Evolutionary conservation across 2,797 vertebrate genomes (phyloP), one percentile per base, ranked within the genome.

Genomic region (Sebastolobus alascanus): DNA sequence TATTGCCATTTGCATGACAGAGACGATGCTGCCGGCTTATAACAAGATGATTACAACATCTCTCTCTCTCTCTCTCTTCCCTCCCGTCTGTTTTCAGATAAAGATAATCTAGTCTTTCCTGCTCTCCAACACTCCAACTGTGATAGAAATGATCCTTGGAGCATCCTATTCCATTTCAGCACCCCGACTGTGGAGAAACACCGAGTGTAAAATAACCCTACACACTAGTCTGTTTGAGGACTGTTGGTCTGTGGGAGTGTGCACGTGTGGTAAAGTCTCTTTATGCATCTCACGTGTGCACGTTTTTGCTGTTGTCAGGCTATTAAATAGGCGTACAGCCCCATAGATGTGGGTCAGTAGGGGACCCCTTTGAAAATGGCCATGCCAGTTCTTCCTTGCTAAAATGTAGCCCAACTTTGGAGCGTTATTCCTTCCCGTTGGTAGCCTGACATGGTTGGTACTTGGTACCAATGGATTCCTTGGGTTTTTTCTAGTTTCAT

Each of bases 1-100:
- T 85, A 79, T 84, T 40, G 2, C 11, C 20, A 63, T 87, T 83
- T 83, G 61, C 76, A 72, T 89, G 87, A 87, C 81, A 79, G 83
- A 89, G 84, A 87, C 76, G 77, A 84, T 83, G 76, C 87, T 85
- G 70, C 69, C 35, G 75, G 84, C 77, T 77, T 50, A 33, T 74
- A 83, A 83, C 63, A 35, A 77, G 69, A 75, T 75, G 84, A 87
- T 90, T 55, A 77, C 33, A 82, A 67, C 67, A 54, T 73, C 73
- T 82, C 60, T 64, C 66, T 50, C 64, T 80, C 73, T 20, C 46
- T 50, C 46, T 43, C 40, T 18, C 73, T 25, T 67, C 55, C 82
- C n/a, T 3, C 73, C 40, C 82, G 61, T 82, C 56, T 84, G 38
- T 22, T 83, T 55, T 75, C 16, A 72, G 78, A 82, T 52, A 43